These are phyloP conservation scores for Pachycephus smyrnensis DNA, from an alignment of 2,888 invertebrate species.

Conservation along the genomic window DNA sequence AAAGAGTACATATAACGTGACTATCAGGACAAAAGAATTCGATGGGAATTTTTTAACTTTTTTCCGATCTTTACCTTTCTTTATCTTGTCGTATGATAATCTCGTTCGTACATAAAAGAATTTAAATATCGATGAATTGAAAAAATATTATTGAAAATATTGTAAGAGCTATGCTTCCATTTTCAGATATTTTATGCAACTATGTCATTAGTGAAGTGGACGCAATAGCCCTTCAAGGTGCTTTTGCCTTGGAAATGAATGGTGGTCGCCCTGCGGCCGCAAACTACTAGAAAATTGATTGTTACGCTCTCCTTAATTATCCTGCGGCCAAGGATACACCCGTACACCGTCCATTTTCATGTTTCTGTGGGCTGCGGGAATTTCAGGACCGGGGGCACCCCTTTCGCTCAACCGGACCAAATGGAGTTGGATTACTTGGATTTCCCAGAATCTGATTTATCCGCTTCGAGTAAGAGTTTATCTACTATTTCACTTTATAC, in stretches of 20 bases:
- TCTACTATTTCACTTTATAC: background rate
- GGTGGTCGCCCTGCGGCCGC: slow-evolving; percentile 49
- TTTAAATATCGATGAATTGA: background rate
- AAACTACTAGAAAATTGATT: slow-evolving; percentile 59
- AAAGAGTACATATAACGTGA: background rate
- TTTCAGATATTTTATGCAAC: background rate
- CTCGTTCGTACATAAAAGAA: background rate
- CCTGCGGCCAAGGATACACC: background rate
- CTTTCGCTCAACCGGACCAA: background rate
- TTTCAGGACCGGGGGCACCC: background rate
- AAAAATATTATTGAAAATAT: background rate
- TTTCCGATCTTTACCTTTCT: background rate
- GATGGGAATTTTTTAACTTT: background rate
- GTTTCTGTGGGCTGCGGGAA: background rate
- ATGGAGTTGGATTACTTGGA: background rate
- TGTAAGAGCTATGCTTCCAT: background rate
- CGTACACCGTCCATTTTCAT: background rate
- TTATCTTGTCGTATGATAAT: background rate
- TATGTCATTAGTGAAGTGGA: background rate
- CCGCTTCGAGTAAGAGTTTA: background rate
- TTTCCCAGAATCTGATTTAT: background rate
- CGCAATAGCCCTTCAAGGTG: background rate
- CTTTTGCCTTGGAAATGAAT: slow-evolving; percentile 23
- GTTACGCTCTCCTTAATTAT: slow-evolving; percentile 52
- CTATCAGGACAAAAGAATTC: background rate